These are phyloP conservation scores for Nesoenas mayeri DNA, from an alignment of 2,113 vertebrate genomes.

Conservation along the genomic window DNA sequence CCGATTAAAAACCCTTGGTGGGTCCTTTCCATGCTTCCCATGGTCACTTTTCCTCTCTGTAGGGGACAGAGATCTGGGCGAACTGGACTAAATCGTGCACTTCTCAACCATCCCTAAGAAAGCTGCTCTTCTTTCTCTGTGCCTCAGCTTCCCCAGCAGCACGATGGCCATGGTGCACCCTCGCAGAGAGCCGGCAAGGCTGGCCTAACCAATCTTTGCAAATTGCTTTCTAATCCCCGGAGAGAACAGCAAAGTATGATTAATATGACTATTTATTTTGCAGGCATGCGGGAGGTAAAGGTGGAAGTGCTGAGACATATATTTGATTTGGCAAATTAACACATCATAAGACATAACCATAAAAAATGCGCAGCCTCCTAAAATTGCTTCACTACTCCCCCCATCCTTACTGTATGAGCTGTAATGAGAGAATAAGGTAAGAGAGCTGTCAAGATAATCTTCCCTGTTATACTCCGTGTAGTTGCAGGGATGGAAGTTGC, in stretches of 20 bases:
- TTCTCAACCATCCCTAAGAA: accelerated
- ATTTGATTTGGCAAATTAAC: constrained; percentile 72
- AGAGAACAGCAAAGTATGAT: constrained; percentile 2
- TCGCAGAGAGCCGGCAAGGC: neutral
- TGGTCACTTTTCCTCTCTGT: neutral
- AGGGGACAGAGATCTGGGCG: neutral
- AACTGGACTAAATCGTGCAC: neutral
- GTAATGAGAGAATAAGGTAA: constrained; percentile 49
- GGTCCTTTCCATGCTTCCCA: neutral
- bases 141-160: neutral
- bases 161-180: accelerated
- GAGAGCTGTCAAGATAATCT: constrained; percentile 42
- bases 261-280: constrained; percentile 65
- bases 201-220: neutral
- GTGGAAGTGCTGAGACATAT: constrained; percentile 56
- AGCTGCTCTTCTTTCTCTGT: accelerated
- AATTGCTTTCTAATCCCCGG: neutral
- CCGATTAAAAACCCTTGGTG: neutral
- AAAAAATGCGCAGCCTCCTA: constrained; percentile 35
- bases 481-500: neutral
- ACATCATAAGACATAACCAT: constrained; percentile 65
- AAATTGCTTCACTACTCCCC: neutral
- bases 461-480: neutral
- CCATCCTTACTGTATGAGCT: neutral
- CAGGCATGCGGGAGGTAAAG: constrained; percentile 39